Conservation (phyloP, 64 coral and sea anemone species). For the Montipora cactus region DNA sequence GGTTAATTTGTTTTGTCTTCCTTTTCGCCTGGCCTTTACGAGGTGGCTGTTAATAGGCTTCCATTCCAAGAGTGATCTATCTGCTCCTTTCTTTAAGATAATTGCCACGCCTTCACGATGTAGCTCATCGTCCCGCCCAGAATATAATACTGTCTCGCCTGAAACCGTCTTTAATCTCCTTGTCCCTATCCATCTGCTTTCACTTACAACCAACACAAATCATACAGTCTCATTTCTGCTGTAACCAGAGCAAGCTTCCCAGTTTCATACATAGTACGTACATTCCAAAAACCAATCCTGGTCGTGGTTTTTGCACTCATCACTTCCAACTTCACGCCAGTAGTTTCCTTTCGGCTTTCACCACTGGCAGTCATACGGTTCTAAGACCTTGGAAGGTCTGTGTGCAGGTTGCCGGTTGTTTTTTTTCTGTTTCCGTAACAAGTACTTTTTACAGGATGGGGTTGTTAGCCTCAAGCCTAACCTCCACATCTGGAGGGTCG, state of each 20-base stretch:
- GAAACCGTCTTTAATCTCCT: neutral
- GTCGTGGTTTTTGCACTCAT: conserved; percentile 39
- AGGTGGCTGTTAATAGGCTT: conserved; percentile 15
- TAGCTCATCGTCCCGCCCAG: conserved; percentile 14
- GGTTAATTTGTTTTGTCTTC: neutral
- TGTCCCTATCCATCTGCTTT: conserved; percentile 51
- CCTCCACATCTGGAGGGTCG: neutral
- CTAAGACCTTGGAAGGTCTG: too few relatives aligned
- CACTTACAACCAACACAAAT: conserved; percentile 35
- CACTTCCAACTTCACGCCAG: neutral
- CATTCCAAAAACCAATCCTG: conserved; percentile 11
- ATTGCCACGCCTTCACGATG: conserved; percentile 22
- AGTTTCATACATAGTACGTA: conserved; percentile 50
- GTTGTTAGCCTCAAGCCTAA: conserved; percentile 6
- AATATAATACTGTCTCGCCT: conserved; percentile 46
- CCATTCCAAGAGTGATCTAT: conserved; percentile 42
- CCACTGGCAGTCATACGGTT: neutral
- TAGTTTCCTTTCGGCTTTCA: neutral
- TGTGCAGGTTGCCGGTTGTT: neutral
- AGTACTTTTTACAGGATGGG: neutral
- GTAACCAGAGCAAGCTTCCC: conserved; percentile 24
- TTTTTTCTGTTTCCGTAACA: conserved; percentile 14
- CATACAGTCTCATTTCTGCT: conserved; percentile 32
- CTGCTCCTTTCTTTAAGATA: conserved; percentile 22
- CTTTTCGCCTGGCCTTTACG: too few relatives aligned